Percentiles rank a stretch among this genome's conserved stretches.
Evolutionary conservation across 2,888 invertebrate genomes (phyloP).

Genomic region (Drosophila picticornis): DNA sequence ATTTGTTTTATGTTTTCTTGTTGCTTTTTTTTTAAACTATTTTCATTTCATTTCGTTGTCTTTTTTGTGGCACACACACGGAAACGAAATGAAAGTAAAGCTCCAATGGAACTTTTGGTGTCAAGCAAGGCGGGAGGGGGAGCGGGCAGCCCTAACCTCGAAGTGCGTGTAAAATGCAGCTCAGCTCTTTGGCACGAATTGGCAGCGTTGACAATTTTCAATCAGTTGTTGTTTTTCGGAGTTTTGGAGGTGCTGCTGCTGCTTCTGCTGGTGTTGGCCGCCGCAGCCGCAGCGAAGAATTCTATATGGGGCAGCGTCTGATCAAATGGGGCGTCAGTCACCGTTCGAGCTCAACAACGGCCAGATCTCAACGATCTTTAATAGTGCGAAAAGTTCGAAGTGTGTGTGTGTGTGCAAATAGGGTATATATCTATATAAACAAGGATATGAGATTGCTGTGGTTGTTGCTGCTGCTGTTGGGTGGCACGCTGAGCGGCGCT

Average conservation of each 20-base stretch:
- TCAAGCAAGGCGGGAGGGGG: not conserved
- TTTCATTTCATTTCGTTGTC: not conserved
- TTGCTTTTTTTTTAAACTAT: not conserved
- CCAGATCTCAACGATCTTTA: slow-evolving; percentile 30
- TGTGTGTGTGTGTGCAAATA: slow-evolving; percentile 7
- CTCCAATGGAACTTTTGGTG: slow-evolving; percentile 36
- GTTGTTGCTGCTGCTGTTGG: slow-evolving; percentile 49
- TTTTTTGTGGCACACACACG: slow-evolving; percentile 63
- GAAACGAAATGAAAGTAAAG: slow-evolving; percentile 47
- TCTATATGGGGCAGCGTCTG: slow-evolving; percentile 74
- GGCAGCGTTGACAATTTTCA: slow-evolving; percentile 40
- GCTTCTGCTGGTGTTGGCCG: slow-evolving; percentile 6
- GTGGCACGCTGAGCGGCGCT: slow-evolving; percentile 18
- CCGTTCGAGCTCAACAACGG: slow-evolving; percentile 51
- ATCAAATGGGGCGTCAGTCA: slow-evolving; percentile 64
- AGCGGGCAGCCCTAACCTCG: slow-evolving; percentile 17
- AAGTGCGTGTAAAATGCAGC: slow-evolving; percentile 55
- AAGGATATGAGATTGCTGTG: slow-evolving; percentile 58
- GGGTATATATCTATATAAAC: not conserved
- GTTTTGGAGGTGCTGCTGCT: slow-evolving; percentile 8
- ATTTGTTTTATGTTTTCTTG: not conserved
- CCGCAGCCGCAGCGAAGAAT: slow-evolving; percentile 48
- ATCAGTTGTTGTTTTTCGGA: not conserved
- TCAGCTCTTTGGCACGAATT: slow-evolving; percentile 52
- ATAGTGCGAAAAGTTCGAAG: not conserved